Base-by-base conservation (phyloP, 1,140 invertebrate species). In the Cecropterus lyciades region DNA sequence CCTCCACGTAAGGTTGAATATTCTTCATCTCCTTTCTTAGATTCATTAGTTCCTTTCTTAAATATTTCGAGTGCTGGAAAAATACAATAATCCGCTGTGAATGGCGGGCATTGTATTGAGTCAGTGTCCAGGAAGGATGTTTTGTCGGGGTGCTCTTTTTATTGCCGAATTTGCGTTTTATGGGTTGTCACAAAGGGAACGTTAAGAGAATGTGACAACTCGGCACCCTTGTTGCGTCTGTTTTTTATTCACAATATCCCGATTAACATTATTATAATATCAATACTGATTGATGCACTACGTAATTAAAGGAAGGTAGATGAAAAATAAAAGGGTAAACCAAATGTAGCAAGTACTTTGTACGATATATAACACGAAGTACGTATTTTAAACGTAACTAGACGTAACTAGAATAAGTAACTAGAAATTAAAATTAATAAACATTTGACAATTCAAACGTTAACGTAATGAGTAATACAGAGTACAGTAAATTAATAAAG, bases 81-180 rank as follows among this genome's bases (percentile, higher is more conserved):
- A 89, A 90, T 90, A 89, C 81, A 91, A 90, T 90, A 90, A 92
- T 89, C 85, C 77, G 70, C 68, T 76, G 74, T 84, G 89, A 90
- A 89, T 89, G 74, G 84, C 75, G 69, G 77, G 70, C 65, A 87
- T 90, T 92, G 87, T 90, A 86, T 90, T 86, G 84, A 87, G 80
- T 79, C 87, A 82, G 83, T 92, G 89, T 92, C 89, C 89, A 91
- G 87, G 87, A 90, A 88, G 87, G 80, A 85, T 90, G 85, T 90
- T 92, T 88, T 87, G 82, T 83, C 78, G 77, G 86, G 79, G 86
- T 79, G 80, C 81, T 85, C 85, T 83, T 92, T 92, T 92, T 92
- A 92, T 89, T 89, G 87, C 82, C 79, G 83, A 90, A 90, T 92
- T 92, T 92, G 87, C 85, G 88, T 92, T 92, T 92, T 92, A 92